Conservation (phyloP, 2,888 invertebrate species). For the Ochlodes sylvanus region DNA sequence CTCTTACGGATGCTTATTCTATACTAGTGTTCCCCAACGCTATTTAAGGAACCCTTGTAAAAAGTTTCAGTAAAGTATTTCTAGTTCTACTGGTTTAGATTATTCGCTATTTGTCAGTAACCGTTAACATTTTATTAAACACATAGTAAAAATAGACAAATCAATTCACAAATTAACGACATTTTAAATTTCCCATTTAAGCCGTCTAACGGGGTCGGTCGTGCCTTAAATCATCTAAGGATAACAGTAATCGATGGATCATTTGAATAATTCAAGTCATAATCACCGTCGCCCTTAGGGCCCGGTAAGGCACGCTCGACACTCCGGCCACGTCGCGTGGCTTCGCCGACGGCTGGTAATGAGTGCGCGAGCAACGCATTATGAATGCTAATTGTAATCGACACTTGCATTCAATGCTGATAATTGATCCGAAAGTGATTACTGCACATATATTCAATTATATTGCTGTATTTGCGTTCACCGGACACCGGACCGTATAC, state of each 20-base stretch:
- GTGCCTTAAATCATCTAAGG: constrained; percentile 55
- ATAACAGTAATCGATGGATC: constrained; percentile 52
- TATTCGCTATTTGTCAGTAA: too few relatives aligned
- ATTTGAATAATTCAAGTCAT: constrained; percentile 62
- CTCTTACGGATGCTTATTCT: too few relatives aligned
- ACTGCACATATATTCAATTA: too few relatives aligned
- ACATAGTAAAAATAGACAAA: too few relatives aligned
- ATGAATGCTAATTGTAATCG: constrained; percentile 65
- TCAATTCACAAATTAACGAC: neutral
- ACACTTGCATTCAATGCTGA: constrained; percentile 56
- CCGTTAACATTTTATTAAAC: too few relatives aligned
- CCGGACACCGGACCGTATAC: too few relatives aligned
- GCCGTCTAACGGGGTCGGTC: constrained; percentile 9
- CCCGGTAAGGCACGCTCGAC: constrained; percentile 56
- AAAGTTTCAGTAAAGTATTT: too few relatives aligned
- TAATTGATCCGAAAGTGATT: constrained; percentile 59
- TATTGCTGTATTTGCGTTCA: too few relatives aligned
- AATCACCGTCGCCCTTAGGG: constrained; percentile 56
- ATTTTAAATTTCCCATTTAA: constrained; percentile 11
- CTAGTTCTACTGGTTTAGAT: too few relatives aligned
- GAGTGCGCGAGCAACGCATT: constrained; percentile 59
- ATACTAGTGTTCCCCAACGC: too few relatives aligned
- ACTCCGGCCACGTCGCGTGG: constrained; percentile 68
- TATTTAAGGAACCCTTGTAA: too few relatives aligned
- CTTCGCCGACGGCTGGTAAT: constrained; percentile 72